These are phyloP conservation scores for Neolamprologus tretocephalus DNA, from an alignment of 2,113 vertebrate genomes.

Conservation along the genomic window DNA sequence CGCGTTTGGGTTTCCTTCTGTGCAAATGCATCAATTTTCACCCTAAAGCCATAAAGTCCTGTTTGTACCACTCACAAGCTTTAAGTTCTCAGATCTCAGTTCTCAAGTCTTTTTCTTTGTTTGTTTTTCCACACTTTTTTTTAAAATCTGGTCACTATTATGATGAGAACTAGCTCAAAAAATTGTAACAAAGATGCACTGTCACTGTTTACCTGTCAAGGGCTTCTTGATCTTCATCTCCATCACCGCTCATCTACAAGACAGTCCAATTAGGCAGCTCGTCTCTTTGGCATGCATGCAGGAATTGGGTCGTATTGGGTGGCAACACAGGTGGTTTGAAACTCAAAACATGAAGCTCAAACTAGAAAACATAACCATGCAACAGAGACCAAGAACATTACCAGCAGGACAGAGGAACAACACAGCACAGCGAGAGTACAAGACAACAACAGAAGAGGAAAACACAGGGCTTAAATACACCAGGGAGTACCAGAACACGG, in stretches of 20 bases:
- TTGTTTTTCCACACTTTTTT: neutral
- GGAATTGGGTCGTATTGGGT: neutral
- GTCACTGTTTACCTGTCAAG: neutral
- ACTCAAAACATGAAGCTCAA: neutral
- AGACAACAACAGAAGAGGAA: neutral
- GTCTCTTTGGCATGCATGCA: neutral
- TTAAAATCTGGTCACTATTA: neutral
- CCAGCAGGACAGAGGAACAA: accelerated
- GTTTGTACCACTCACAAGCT: neutral
- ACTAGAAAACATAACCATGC: neutral
- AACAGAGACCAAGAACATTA: neutral
- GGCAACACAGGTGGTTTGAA: neutral
- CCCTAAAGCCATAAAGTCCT: neutral
- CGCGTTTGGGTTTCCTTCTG: neutral
- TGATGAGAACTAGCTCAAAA: neutral
- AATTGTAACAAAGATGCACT: neutral
- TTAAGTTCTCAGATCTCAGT: neutral
- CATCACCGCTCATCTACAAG: neutral
- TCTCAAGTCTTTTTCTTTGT: neutral
- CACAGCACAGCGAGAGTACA: accelerated
- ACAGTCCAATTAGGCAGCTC: neutral
- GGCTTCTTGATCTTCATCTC: neutral
- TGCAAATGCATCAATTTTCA: neutral
- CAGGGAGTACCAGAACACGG: neutral
- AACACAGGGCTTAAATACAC: neutral